Evolutionary conservation across 2,113 vertebrate genomes (phyloP).

Genomic region (Myrmecophaga tridactyla): DNA sequence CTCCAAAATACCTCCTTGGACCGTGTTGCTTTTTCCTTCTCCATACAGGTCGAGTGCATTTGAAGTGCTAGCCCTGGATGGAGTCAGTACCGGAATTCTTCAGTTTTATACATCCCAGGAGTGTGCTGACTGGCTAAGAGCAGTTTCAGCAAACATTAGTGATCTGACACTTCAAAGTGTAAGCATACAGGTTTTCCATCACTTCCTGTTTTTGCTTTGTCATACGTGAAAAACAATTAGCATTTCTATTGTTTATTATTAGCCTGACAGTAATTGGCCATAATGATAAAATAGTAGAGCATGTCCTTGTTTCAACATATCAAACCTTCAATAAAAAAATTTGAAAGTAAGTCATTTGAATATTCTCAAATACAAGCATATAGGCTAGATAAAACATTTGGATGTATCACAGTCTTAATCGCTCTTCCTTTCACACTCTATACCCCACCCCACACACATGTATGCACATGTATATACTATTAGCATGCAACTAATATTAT

Average conservation of each 20-base stretch:
- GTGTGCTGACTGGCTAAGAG: slow-evolving; percentile 93
- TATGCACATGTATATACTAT: not conserved
- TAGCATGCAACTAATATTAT: rapidly evolving
- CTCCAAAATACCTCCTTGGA: slow-evolving; percentile 55
- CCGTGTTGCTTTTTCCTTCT: slow-evolving; percentile 58
- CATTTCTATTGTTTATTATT: too few species aligned
- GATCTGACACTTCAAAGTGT: slow-evolving; percentile 93
- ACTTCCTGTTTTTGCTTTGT: not conserved
- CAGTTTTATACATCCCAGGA: slow-evolving; percentile 93
- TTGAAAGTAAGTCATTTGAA: not conserved
- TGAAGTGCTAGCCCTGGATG: slow-evolving; percentile 92
- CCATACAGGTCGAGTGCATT: slow-evolving; percentile 91
- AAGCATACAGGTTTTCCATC: slow-evolving; percentile 76
- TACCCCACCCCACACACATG: not conserved
- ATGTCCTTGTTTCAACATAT: rapidly evolving
- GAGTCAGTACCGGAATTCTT: slow-evolving; percentile 89
- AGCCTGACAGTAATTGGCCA: not conserved
- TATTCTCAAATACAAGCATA: not conserved
- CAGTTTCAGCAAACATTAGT: slow-evolving; percentile 92
- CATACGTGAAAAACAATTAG: not conserved
- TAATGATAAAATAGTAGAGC: not conserved
- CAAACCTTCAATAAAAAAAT: not conserved
- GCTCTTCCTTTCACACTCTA: not conserved
- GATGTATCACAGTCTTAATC: not conserved
- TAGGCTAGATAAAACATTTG: too few species aligned